These are phyloP conservation scores for Gortyna flavago DNA, from an alignment of 2,888 invertebrate genomes.

Conservation along the genomic window DNA sequence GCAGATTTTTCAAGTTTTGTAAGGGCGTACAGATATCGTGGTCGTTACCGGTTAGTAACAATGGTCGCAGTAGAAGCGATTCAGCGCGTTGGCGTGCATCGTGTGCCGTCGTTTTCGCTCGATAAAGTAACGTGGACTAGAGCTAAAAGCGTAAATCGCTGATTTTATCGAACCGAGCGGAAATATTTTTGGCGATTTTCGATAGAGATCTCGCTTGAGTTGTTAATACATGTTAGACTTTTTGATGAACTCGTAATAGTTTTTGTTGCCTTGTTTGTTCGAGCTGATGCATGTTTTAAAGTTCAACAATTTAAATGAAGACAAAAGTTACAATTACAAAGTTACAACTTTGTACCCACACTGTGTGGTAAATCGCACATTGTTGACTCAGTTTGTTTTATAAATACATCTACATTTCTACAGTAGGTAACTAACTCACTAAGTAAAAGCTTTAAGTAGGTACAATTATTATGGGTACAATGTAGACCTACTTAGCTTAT, in stretches of 20 bases:
- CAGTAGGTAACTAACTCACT: neutral
- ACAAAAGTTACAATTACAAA: neutral
- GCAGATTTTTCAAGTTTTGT: slow-evolving; percentile 34
- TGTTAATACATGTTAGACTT: neutral
- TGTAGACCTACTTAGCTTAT: neutral
- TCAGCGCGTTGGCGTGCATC: slow-evolving; percentile 53
- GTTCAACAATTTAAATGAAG: slow-evolving; percentile 2
- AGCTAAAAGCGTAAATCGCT: slow-evolving; percentile 53
- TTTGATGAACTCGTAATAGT: neutral
- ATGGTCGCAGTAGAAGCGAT: slow-evolving; percentile 74
- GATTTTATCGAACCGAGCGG: slow-evolving; percentile 43
- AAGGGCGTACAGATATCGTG: slow-evolving; percentile 64
- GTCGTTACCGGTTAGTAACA: slow-evolving; percentile 68
- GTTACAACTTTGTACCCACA: slow-evolving; percentile 13
- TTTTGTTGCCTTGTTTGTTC: slow-evolving; percentile 9
- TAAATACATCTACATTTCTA: slow-evolving; percentile 7
- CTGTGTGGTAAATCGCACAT: neutral
- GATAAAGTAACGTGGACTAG: slow-evolving; percentile 41
- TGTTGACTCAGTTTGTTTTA: slow-evolving; percentile 10
- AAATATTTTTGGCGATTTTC: slow-evolving; percentile 33
- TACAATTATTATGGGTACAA: no score
- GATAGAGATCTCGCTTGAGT: slow-evolving; percentile 5
- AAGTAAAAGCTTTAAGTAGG: neutral
- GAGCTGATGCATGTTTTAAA: neutral
- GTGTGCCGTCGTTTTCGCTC: slow-evolving; percentile 54